These are phyloP conservation scores for Steatocranus sp. DNA, from an alignment of 2,797 vertebrate genomes.

Conservation along the genomic window DNA sequence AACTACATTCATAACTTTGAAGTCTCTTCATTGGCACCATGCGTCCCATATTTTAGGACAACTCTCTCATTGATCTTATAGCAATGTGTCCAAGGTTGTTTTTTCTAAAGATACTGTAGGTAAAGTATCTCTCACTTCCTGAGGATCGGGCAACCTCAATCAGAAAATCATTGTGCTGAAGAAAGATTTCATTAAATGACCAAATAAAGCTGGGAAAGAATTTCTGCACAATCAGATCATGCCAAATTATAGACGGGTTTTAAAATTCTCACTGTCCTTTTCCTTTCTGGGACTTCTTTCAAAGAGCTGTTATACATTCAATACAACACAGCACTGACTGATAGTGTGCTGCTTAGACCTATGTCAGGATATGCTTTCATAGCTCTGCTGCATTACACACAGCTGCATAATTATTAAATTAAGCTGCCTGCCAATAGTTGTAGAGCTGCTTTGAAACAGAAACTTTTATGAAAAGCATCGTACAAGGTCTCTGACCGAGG, in stretches of 20 bases:
- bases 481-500: slow-evolving; percentile 9
- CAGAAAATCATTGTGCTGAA: background rate
- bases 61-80: background rate
- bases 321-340: background rate
- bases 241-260: background rate
- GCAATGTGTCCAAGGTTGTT: background rate
- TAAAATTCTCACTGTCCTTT: slow-evolving; percentile 2
- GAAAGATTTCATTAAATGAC: slow-evolving; percentile 9
- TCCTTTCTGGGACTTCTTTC: background rate
- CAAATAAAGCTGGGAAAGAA: slow-evolving; percentile 1
- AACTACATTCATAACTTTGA: background rate
- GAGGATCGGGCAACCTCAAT: background rate
- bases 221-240: slow-evolving; percentile 7
- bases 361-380: slow-evolving; percentile 2
- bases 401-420: background rate
- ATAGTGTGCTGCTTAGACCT: background rate
- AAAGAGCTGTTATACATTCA: background rate
- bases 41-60: background rate
- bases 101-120: background rate
- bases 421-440: background rate
- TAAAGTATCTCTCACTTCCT: background rate
- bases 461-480: background rate
- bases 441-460: background rate
- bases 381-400: background rate
- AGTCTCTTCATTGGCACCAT: background rate